Base-by-base conservation (phyloP, 2,888 invertebrate genomes). In the Kuschelorhynchus macadamiae region DNA sequence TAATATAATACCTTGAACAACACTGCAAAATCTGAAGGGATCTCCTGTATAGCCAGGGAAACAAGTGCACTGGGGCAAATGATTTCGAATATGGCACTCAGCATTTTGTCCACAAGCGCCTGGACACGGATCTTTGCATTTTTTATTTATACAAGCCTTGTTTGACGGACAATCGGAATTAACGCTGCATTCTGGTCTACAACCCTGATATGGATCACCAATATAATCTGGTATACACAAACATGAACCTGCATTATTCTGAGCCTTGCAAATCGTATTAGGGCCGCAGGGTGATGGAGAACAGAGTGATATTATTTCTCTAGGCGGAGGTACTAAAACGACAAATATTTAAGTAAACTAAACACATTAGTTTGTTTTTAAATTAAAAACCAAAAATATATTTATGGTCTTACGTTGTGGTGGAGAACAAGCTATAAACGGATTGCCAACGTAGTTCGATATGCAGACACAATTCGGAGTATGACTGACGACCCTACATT, bases 71-170 rank as follows among this genome's bases (percentile, higher is more conserved):
- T 85, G 86, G 1, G 92, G 91, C 52, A 88, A 84, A 79, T 93
- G 93, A 75, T 90, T 91, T 7, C 91, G 85, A 16, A 91, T 90
- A 87, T 90, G 89, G 78, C 93, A 94, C 59, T 88, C 85, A 25
- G 93, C 91, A 77, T 91, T 91, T 68, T 88, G 86, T 8, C 92
- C 93, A 80, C 94, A 94, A 30, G 89, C 89, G 71, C 92, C 93
- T 1, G 91, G 91, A 77, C 94, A 94, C 25, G 94, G 93, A 83
- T 94, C 91, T 77, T 87, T 85, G 87, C 93, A 93, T 83, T 91
- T 91, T 72, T 90, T 89, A 71, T 88, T 88, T 39, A 90, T 86
- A 73, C 93, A 93, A 1, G 92, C 91, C 79, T 86, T 88, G 77
- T 91, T 89, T 36, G 90, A 88, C 1, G 89, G 83, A 80, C 92